These are phyloP conservation scores for Drosophila mayaguana DNA, from an alignment of 2,888 invertebrate species.

Conservation along the genomic window DNA sequence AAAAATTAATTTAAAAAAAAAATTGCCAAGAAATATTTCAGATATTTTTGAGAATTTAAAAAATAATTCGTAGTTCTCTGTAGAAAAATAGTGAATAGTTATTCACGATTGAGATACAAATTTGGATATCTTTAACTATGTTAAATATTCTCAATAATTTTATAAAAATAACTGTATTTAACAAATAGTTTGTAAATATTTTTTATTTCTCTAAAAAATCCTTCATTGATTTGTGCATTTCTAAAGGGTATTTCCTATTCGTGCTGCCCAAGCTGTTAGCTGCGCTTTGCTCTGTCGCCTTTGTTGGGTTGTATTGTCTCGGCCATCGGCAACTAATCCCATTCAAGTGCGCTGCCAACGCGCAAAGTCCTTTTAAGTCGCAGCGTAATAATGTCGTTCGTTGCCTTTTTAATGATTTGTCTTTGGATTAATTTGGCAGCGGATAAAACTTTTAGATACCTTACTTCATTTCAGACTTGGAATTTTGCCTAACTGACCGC, in stretches of 20 bases:
- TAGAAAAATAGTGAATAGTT: too few species aligned
- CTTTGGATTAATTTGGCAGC: conserved; percentile 63
- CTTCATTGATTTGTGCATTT: not conserved
- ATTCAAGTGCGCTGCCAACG: conserved; percentile 62
- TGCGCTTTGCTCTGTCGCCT: conserved; percentile 12
- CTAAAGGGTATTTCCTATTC: conserved; percentile 26
- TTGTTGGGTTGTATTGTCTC: conserved; percentile 33
- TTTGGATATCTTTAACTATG: too few species aligned
- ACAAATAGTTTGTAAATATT: too few species aligned
- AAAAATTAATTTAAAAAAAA: too few species aligned
- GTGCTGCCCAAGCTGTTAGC: not conserved
- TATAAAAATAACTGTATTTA: too few species aligned
- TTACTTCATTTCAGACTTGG: conserved; percentile 44
- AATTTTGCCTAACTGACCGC: conserved; percentile 55
- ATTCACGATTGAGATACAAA: too few species aligned
- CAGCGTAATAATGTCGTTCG: conserved; percentile 37
- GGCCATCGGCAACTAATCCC: conserved; percentile 54
- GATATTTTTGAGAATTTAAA: too few species aligned
- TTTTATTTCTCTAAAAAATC: too few species aligned
- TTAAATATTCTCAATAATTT: too few species aligned
- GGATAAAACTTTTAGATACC: conserved; percentile 38
- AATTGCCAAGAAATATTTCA: too few species aligned
- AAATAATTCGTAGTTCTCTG: too few species aligned
- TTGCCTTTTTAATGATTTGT: conserved; percentile 60
- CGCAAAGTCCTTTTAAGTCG: conserved; percentile 61